Evolutionary conservation across 2,113 vertebrate genomes (phyloP), one percentile per base, ranked within the genome.

Genomic region (Laterallus jamaicensis): DNA sequence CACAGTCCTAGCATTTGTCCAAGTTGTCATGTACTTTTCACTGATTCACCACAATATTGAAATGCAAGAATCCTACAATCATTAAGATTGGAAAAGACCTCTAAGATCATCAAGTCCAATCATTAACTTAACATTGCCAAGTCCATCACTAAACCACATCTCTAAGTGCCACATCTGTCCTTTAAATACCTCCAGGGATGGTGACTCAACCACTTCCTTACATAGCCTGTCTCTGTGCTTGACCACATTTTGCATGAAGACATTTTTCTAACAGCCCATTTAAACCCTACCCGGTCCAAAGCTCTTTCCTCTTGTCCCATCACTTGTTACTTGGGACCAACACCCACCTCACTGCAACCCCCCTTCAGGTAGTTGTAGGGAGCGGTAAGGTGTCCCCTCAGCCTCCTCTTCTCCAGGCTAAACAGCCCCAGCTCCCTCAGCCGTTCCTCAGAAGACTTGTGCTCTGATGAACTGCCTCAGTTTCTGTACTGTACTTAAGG

Each of bases 321-420:
- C 4, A 0, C 47, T 10, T 15, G 6, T 63, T 42, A 37, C 12
- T 5, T n/a, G 9, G 19, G 5, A 75, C 22, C 1, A 2, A 42
- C 9, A 3, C 12, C 8, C 32, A 35, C 10, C 8, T 63, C 1
- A 0, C n/a, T 69, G 44, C 42, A 73, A 1, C 16, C n/a, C 71
- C 68, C 32, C 39, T 66, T 86, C 47, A 82, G 35, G 37, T 4
- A 75, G 28, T 4, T 75, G 37, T 25, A 29, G 39, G 59, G n/a
- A 26, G 9, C 0, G 1, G 3, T 5, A 11, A 70, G 19, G 25
- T 60, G 31, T 62, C 16, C 18, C 28, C 32, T 29, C 4, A 29
- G 56, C 3, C 32, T 64, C 25, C 9, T 86, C 3, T 81, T 73
- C 19, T 81, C 28, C 26, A 63, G 39, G 5, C 35, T 71, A 16